Evolutionary conservation across 2,888 invertebrate species (phyloP), one percentile per base, ranked within the genome.

Genomic region (Heliconius erato): DNA sequence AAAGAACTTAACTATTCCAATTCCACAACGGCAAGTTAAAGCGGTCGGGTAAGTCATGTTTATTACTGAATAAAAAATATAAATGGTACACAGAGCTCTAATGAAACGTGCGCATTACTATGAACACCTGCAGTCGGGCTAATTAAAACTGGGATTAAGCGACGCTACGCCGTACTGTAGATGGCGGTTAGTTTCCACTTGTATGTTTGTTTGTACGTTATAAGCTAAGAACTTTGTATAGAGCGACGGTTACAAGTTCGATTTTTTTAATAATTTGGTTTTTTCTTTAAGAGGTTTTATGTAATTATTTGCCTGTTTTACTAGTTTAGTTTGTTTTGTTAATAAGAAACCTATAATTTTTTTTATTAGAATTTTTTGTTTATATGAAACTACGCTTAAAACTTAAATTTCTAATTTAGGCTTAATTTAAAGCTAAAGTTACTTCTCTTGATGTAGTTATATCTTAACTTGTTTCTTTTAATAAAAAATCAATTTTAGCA

Each of bases 91-190:
- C 26, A 65, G 54, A 68, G 77, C 44, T 80, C 77, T 82, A 82
- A 82, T 82, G 80, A 82, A 82, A 78, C 80, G 72, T 28, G 82
- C 76, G 65, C 82, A 82, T 82, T 80, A 80, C 72, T 82, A 82
- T 77, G 77, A 80, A 76, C 80, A 82, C 80, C 82, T 82, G 82
- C 82, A 76, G 63, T 63, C 76, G 63, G 54, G 49, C 59, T 77
- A 82, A 82, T 82, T 82, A 80, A 82, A 77, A 80, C 79, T 78
- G 71, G 80, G 76, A 81, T 81, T 77, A 81, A 77, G 74, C 74
- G 74, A 76, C 74, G 59, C 59, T 19, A 59, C 72, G 79, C 71
- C 32, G 74, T 65, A 63, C 63, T 35, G n/a, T 59, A n/a, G 76
- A 9, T 63, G 14, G 76, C 35, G 76, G 76, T 76, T 63, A 40